These are phyloP conservation scores for Glyptemys insculpta DNA, from an alignment of 2,797 vertebrate genomes.

Conservation along the genomic window DNA sequence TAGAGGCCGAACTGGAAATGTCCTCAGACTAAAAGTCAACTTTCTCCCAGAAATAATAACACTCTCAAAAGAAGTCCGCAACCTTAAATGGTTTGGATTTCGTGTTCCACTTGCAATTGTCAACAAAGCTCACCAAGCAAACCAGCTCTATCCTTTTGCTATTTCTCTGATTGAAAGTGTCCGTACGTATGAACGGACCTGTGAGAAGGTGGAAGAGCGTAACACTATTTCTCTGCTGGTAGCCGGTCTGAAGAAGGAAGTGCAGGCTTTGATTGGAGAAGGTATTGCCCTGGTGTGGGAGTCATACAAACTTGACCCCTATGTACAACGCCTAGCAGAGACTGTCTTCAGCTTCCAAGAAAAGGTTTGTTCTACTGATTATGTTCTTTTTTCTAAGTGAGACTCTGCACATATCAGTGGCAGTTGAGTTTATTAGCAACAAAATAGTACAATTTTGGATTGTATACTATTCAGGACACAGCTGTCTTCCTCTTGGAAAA, in stretches of 20 bases:
- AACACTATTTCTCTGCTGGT: constrained; percentile 94
- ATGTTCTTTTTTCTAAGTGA: not conserved
- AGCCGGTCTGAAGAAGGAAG: constrained; percentile 97
- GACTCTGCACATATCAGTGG: not conserved
- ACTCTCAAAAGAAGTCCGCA: constrained; percentile 97
- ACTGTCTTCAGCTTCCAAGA: constrained; percentile 99
- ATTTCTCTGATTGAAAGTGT: constrained; percentile 99
- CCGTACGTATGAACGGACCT: constrained; percentile 96
- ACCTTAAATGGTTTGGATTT: constrained; percentile 99
- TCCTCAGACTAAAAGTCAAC: constrained; percentile 98
- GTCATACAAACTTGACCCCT: constrained; percentile 98
- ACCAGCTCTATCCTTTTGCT: constrained; percentile 98
- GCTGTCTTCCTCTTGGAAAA: not conserved
- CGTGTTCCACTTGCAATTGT: constrained; percentile 97
- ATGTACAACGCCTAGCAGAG: constrained; percentile 97
- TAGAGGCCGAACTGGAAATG: constrained; percentile 92
- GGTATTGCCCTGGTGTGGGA: constrained; percentile 98
- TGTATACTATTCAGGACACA: not conserved
- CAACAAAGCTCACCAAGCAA: constrained; percentile 99
- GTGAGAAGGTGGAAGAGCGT: constrained; percentile 98
- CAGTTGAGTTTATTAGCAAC: not conserved
- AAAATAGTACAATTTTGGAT: not conserved
- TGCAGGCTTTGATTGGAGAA: constrained; percentile 94
- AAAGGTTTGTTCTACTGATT: constrained; percentile 85
- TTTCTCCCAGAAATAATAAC: constrained; percentile 99